Evolutionary conservation across 2,113 vertebrate genomes (phyloP), one percentile per base, ranked within the genome.

Genomic region (Trogon melanurus): DNA sequence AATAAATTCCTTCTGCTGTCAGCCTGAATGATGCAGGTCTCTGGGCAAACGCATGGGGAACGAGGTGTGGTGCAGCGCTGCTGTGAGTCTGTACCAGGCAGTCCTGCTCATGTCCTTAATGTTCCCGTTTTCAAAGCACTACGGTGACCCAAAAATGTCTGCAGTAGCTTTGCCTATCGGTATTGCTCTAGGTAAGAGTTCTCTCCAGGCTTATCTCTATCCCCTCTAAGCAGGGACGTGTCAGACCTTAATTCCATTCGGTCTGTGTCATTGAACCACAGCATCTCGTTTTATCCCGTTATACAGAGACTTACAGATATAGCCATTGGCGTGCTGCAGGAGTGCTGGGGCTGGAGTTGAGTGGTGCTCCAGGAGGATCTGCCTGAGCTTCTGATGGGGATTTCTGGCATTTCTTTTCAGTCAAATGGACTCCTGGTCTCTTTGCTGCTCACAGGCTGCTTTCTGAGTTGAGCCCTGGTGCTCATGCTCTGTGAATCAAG

Each of bases 201-300:
- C 65, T 83, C 75, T 72, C 30, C 18, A 23, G 93, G 83, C 67
- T 96, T 97, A 91, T 95, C 75, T 96, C 84, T 91, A 92, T 96
- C 93, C 65, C 4, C 47, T 88, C 44, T 91, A 92, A 97, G 95
- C 83, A 89, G 96, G 93, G 81, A 89, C 7, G 15, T 84, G 94
- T 80, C 96, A 93, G 90, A 70, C 88, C 86, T 93, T 96, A 96
- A 96, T 95, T 95, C 95, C 89, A 50, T 85, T 65, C 0, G 8
- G 83, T 81, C 78, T 48, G 74, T 97, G 90, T 94, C 96, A 93
- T 1, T 95, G 96, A 97, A 92, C 94, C 44, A 3, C 90, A 89
- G 88, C 96, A 89, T 92, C 94, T 94, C 75, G 13, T 90, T 95
- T 97, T 45, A 95, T 96, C 95, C 95, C 4, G 5, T 95, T 94